Evolutionary conservation across 2,888 invertebrate species (phyloP).

Genomic region (Geophilus truncorum): DNA sequence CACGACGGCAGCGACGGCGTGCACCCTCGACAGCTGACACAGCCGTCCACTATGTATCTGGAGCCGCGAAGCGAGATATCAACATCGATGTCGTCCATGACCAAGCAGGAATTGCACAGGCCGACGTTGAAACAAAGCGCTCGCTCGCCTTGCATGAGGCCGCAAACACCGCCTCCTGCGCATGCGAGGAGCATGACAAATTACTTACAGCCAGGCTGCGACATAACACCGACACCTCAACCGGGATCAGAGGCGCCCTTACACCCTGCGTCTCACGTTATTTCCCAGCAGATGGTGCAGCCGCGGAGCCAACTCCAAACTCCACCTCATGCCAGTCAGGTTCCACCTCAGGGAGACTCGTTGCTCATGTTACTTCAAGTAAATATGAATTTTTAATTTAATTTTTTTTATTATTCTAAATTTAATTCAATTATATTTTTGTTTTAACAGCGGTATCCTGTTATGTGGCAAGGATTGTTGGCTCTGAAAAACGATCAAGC

Average conservation of each 20-base stretch:
- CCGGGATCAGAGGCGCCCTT: constrained; percentile 43
- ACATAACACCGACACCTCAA: constrained; percentile 51
- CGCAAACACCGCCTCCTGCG: constrained; percentile 38
- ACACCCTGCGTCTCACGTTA: constrained; percentile 32
- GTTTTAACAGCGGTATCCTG: constrained; percentile 74
- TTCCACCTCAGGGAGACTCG: constrained; percentile 76
- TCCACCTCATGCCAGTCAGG: constrained; percentile 70
- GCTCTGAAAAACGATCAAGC: constrained; percentile 95
- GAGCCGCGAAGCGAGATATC: constrained; percentile 27
- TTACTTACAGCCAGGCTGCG: constrained; percentile 45
- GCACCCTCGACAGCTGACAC: constrained; percentile 25
- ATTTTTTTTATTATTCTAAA: background rate
- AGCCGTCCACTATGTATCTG: constrained; percentile 26
- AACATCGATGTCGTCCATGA: background rate
- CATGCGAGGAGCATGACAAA: background rate
- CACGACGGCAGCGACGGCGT: background rate
- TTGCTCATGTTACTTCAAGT: constrained; percentile 71
- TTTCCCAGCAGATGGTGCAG: constrained; percentile 50
- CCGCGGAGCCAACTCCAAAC: constrained; percentile 55
- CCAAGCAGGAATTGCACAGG: constrained; percentile 28
- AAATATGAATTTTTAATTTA: constrained; percentile 40
- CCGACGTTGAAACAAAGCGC: constrained; percentile 41
- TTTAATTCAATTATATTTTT: constrained; percentile 36
- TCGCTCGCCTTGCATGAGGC: constrained; percentile 40
- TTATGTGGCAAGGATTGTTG: constrained; percentile 95